Conservation (phyloP, 2,113 vertebrate genomes). For the Eretmodus cyanostictus region DNA sequence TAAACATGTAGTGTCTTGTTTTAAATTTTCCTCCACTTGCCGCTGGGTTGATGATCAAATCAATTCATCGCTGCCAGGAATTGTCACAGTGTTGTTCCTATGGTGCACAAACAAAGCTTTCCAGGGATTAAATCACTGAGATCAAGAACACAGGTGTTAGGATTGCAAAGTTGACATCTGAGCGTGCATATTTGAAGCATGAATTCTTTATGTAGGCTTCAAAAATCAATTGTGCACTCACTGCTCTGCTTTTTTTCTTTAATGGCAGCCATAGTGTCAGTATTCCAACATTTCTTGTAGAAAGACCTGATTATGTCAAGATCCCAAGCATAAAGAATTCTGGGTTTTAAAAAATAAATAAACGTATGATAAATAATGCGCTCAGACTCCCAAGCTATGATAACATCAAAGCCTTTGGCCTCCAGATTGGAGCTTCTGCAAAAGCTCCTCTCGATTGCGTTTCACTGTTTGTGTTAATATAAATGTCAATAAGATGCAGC, state of each 20-base stretch:
- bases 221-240: neutral
- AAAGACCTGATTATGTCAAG: neutral
- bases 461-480: neutral
- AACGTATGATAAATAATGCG: neutral
- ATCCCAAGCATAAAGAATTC: neutral
- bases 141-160: neutral
- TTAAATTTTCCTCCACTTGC: neutral
- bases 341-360: neutral
- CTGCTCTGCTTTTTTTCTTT: neutral
- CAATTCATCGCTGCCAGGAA: neutral
- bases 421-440: neutral
- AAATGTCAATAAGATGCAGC: neutral
- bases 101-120: neutral
- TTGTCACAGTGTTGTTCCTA: neutral
- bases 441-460: neutral
- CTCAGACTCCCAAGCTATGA: neutral
- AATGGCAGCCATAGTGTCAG: neutral
- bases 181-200: accelerated
- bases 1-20: constrained; percentile 13
- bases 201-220: neutral
- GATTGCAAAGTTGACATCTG: neutral
- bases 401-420: neutral
- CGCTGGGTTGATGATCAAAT: neutral
- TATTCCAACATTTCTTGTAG: neutral
- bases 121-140: neutral